Conservation (phyloP, 1,140 invertebrate species). For the Chlorops oryzae region DNA sequence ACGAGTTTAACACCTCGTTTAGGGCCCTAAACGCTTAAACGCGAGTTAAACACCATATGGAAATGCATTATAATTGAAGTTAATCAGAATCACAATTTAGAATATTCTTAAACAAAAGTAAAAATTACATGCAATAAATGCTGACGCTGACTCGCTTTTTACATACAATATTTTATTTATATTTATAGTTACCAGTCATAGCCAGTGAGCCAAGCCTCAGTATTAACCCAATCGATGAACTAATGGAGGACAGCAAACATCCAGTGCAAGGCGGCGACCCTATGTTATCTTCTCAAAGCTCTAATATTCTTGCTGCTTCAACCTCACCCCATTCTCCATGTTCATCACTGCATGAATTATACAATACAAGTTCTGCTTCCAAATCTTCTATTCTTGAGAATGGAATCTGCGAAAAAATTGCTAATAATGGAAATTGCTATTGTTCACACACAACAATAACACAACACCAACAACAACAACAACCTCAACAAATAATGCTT, state of each 20-base stretch:
- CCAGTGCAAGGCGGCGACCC: constrained; percentile 62
- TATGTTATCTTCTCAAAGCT: constrained; percentile 44
- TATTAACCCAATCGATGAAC: constrained; percentile 67
- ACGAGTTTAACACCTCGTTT: too few relatives aligned
- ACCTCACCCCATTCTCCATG: constrained; percentile 12
- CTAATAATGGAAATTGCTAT: constrained; percentile 9
- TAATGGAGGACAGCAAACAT: constrained; percentile 73
- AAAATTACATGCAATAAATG: background rate
- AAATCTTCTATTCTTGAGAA: too few relatives aligned
- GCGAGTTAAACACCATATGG: too few relatives aligned
- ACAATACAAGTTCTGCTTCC: too few relatives aligned
- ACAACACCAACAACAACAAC: constrained; percentile 4
- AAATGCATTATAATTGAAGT: too few relatives aligned
- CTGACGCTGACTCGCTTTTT: background rate
- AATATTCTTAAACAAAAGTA: background rate
- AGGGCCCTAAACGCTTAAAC: too few relatives aligned
- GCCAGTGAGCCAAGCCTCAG: constrained; percentile 54
- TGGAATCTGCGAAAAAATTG: constrained; percentile 1
- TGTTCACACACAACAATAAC: constrained; percentile 5
- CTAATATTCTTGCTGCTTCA: background rate
- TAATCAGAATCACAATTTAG: background rate
- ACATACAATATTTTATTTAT: constrained; percentile 1
- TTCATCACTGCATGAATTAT: too few relatives aligned
- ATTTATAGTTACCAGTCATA: constrained; percentile 31
- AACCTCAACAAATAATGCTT: too few relatives aligned